These are phyloP conservation scores for Drosophila mimetica DNA, from an alignment of 2,888 invertebrate species.

Conservation along the genomic window DNA sequence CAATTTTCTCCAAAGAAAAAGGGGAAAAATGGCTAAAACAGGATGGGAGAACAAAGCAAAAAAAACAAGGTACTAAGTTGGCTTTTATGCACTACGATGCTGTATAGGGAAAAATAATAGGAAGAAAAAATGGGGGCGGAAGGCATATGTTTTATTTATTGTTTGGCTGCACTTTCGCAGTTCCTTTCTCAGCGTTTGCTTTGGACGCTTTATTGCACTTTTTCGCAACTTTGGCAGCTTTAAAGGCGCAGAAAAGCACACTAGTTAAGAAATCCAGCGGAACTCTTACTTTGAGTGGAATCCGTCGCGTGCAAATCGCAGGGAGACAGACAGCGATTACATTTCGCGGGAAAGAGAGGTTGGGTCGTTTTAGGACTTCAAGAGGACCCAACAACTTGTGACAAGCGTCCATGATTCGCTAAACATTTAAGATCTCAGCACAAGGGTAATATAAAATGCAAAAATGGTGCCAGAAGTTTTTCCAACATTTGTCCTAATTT, in stretches of 20 bases:
- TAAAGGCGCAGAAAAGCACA: conserved; percentile 24
- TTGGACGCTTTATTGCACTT: conserved; percentile 46
- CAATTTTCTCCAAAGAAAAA: conserved; percentile 45
- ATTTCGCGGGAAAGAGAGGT: not conserved
- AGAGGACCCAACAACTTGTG: conserved; percentile 20
- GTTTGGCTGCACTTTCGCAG: conserved; percentile 29
- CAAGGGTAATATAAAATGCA: not conserved
- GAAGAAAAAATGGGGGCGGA: conserved; percentile 10
- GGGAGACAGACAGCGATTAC: conserved; percentile 36
- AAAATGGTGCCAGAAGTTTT: conserved; percentile 43
- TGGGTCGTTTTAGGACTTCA: conserved; percentile 3
- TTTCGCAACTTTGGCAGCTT: conserved; percentile 36
- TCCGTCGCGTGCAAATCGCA: not conserved
- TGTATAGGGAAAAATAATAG: conserved; percentile 1
- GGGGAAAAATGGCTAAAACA: conserved; percentile 8
- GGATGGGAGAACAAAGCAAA: conserved; percentile 14
- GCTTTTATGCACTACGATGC: conserved; percentile 18
- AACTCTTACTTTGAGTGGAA: conserved; percentile 11
- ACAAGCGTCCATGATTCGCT: conserved; percentile 50
- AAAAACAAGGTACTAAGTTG: conserved; percentile 31
- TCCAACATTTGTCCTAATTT: conserved; percentile 54
- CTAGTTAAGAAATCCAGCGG: conserved; percentile 3
- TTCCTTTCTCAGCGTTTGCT: conserved; percentile 20
- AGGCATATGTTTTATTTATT: conserved; percentile 57
- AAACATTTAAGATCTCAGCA: conserved; percentile 40